A percentile compares a stretch with the other conserved stretches of the same genome.
Evolutionary conservation across 2,888 invertebrate species (phyloP).

Genomic region (Blomia tropicalis): DNA sequence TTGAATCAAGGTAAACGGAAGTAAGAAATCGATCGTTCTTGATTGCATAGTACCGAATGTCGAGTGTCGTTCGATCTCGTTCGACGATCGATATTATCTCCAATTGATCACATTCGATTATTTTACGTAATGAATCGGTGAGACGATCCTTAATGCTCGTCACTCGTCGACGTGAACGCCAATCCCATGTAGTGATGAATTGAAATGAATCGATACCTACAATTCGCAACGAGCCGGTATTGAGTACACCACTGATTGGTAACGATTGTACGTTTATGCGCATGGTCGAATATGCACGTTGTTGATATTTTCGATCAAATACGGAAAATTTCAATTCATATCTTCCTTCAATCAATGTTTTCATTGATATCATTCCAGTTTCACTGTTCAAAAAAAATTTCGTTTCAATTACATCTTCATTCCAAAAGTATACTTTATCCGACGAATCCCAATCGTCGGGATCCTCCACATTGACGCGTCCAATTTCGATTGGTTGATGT

Average conservation of each 20-base stretch:
- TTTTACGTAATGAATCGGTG: conserved; percentile 46
- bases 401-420: conserved; percentile 40
- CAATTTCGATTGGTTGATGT: conserved; percentile 43
- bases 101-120: conserved; percentile 63
- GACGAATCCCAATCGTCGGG: conserved; percentile 90
- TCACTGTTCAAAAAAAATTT: conserved; percentile 56
- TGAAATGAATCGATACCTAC: conserved; percentile 59
- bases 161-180: conserved; percentile 35
- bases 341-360: conserved; percentile 54
- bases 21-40: conserved; percentile 47
- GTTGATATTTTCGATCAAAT: conserved; percentile 34
- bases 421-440: conserved; percentile 72
- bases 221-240: conserved; percentile 77
- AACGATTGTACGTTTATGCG: conserved; percentile 70
- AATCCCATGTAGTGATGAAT: conserved; percentile 46
- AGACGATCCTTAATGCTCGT: conserved; percentile 58
- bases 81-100: conserved; percentile 68
- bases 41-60: conserved; percentile 79
- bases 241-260: conserved; percentile 74
- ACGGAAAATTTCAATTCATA: conserved; percentile 54
- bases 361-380: conserved; percentile 75
- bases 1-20: conserved; percentile 77
- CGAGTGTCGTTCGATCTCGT: conserved; percentile 42
- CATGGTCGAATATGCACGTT: conserved; percentile 60
- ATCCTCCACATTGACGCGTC: conserved; percentile 81